A percentile compares a stretch with the other conserved stretches of the same genome.
phyloP scores from a whole-genome alignment of 2,797 vertebrate genomes.

The Helarctos malayanus region DNA sequence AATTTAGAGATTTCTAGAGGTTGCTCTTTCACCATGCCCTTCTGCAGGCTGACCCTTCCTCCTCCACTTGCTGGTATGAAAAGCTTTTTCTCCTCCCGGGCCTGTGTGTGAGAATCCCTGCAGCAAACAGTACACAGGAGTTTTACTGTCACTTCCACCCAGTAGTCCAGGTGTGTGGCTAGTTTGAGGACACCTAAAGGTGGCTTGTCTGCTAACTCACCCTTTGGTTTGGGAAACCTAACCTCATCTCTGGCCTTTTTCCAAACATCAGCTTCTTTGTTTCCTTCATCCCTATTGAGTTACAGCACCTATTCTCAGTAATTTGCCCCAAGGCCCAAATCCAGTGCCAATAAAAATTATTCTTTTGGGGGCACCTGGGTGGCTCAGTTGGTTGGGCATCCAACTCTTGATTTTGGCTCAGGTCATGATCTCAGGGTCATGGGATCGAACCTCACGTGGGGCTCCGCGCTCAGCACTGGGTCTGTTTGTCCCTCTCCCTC shows the following conservation, averaged over 20 bases:
- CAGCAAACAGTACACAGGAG: accelerated
- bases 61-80: background rate
- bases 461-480: background rate
- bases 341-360: background rate
- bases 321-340: background rate
- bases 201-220: background rate
- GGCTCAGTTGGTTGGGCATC: background rate
- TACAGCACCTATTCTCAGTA: background rate
- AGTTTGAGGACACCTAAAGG: background rate
- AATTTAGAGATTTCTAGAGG: background rate
- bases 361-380: background rate
- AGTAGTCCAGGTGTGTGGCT: background rate
- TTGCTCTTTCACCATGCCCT: background rate
- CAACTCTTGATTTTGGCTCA: background rate
- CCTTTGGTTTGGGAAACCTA: background rate
- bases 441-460: background rate
- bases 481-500: background rate
- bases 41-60: background rate
- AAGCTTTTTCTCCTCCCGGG: background rate
- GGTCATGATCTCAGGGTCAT: background rate
- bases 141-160: background rate
- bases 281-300: background rate
- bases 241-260: background rate
- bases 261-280: background rate
- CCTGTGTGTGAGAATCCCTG: background rate